Base-by-base conservation (phyloP, 2,797 vertebrate species). In the Leptatherina wallacei region DNA sequence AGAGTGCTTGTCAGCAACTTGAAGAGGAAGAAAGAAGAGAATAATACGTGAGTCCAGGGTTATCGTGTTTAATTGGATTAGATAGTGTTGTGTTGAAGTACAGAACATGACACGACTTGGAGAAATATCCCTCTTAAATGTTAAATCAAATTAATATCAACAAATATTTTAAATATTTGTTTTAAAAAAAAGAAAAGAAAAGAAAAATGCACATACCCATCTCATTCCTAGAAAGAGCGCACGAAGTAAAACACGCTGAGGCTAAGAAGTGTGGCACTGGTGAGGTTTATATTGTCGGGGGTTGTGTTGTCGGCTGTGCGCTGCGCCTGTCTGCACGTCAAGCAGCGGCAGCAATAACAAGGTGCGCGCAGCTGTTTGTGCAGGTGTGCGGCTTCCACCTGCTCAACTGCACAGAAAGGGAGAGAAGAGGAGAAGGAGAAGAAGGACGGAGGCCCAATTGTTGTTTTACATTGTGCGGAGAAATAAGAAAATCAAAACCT, bases 61-160 rank as follows among this genome's bases (percentile, higher is more conserved):
- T 91, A 91, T 92, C 90, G 86, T 91, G 84, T 92, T 93, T 94
- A 95, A 95, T 94, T 94, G 94, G 94, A 95, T 95, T 95, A 95
- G 89, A 88, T 83, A 88, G 90, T 92, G 92, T 93, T 88, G 88
- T 81, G 90, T 87, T 88, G 77, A 84, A 90, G 86, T 87, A 86
- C 71, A 79, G 87, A 92, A 84, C 85, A 84, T 86, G 89, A 70
- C 66, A 64, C 59, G 55, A 49, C 63, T 14, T 49, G 64, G 67
- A 74, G 9, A 71, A 18, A 70, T 24, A 11, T 13, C n/a, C 49
- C 29, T 22, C 3, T 29, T 7, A 24, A n/a, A 71, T 38, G 47
- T 60, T 49, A 2, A 27, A 67, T 29, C 6, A 20, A 52, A 64
- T 16, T 0, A 12, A 13, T 27, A 11, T 40, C 22, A 55, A 27